phyloP scores from a whole-genome alignment of 2,888 invertebrate species.

The Aricia artaxerxes region DNA sequence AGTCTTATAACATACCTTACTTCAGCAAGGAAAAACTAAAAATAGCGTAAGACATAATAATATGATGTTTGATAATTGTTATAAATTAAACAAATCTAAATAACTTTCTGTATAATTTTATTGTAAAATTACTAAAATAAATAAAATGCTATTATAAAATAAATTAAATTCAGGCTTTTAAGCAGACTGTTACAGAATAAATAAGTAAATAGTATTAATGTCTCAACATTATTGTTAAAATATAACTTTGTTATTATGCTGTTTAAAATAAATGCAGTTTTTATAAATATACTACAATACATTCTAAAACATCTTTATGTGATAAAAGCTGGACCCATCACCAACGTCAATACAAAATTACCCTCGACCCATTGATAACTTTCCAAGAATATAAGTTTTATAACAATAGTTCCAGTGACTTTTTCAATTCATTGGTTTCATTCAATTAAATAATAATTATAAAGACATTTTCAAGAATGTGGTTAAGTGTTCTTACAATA shows the following conservation, averaged over 20 bases:
- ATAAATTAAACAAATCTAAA: neutral
- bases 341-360: neutral
- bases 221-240: neutral
- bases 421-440: neutral
- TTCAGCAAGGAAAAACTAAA: conserved; percentile 61
- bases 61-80: too few relatives aligned
- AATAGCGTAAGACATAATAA: too few relatives aligned
- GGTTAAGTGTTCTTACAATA: neutral
- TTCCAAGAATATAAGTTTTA: neutral
- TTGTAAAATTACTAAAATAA: conserved; percentile 2
- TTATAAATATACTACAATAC: neutral
- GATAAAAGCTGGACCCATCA: neutral
- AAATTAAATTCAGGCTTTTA: neutral
- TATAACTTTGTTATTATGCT: neutral
- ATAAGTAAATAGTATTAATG: neutral
- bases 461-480: neutral
- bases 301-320: neutral
- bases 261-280: neutral
- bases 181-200: neutral
- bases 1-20: too few relatives aligned
- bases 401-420: neutral
- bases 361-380: neutral
- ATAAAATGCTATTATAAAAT: neutral
- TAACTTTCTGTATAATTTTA: neutral
- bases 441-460: neutral